Percentiles rank a stretch among this genome's conserved stretches.
phyloP scores from a whole-genome alignment of 2,888 invertebrate genomes.

The Athalia rosae region DNA sequence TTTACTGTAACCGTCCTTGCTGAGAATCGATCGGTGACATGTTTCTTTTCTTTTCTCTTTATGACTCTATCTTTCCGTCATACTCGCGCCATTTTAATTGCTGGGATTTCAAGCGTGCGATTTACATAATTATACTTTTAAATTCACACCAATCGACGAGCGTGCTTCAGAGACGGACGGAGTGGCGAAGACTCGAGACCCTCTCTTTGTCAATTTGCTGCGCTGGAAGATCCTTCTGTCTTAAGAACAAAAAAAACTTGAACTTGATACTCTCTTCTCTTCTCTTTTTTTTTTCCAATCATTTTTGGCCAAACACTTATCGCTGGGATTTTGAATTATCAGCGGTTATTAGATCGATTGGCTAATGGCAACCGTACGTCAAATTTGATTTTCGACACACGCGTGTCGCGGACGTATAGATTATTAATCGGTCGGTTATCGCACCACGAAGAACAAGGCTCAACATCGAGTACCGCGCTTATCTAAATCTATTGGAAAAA shows the following conservation, averaged over 20 bases:
- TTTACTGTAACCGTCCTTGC: neutral
- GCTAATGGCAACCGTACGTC: no score
- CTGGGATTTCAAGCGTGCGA: neutral
- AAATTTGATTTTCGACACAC: no score
- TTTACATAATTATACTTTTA: slow-evolving; percentile 32
- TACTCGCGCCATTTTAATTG: slow-evolving; percentile 7
- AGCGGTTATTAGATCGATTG: no score
- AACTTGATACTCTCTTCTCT: no score
- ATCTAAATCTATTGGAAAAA: neutral
- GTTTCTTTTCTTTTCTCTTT: neutral
- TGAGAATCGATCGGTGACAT: neutral
- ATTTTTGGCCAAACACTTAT: no score
- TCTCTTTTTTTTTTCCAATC: no score
- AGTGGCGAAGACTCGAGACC: neutral
- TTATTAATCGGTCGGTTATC: slow-evolving; percentile 8
- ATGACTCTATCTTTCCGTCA: neutral
- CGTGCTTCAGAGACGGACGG: neutral
- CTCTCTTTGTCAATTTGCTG: neutral
- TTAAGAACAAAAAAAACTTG: no score
- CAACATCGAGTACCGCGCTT: neutral
- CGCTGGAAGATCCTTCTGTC: neutral
- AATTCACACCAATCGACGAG: slow-evolving; percentile 8
- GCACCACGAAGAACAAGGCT: neutral
- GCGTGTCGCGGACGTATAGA: neutral
- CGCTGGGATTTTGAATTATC: no score